Conservation (phyloP, 2,113 vertebrate genomes). For the Tursiops truncatus region DNA sequence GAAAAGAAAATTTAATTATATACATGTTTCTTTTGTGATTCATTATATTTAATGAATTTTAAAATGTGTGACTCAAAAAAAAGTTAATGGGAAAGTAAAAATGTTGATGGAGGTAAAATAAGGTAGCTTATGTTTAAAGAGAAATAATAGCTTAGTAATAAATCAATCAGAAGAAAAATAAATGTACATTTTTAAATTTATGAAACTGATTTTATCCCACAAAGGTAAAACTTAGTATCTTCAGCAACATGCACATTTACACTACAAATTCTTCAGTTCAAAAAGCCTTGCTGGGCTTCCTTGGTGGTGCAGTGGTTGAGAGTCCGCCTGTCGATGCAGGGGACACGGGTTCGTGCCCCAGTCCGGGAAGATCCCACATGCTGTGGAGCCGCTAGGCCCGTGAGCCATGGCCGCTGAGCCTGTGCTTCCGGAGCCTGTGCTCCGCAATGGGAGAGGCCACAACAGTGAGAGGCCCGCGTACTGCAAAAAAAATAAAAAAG, state of each 20-base stretch:
- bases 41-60: slow-evolving; percentile 60
- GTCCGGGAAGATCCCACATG: too few relatives aligned
- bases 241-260: not conserved
- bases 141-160: not conserved
- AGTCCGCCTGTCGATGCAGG: too few relatives aligned
- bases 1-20: slow-evolving; percentile 9
- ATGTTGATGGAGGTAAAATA: not conserved
- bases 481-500: not conserved
- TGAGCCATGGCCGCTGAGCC: too few relatives aligned
- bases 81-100: not conserved
- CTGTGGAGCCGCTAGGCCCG: too few relatives aligned
- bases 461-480: too few relatives aligned
- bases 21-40: slow-evolving; percentile 51
- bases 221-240: not conserved
- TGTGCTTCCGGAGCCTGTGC: too few relatives aligned
- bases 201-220: not conserved
- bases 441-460: too few relatives aligned
- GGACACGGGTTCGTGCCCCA: too few relatives aligned
- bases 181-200: not conserved
- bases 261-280: not conserved
- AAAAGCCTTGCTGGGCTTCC: not conserved
- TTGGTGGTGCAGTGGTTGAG: too few relatives aligned
- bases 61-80: slow-evolving; percentile 14
- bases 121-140: not conserved
- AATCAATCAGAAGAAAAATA: not conserved